These are phyloP conservation scores for Agonopterix alstromeriana DNA, from an alignment of 2,888 invertebrate genomes.

Conservation along the genomic window DNA sequence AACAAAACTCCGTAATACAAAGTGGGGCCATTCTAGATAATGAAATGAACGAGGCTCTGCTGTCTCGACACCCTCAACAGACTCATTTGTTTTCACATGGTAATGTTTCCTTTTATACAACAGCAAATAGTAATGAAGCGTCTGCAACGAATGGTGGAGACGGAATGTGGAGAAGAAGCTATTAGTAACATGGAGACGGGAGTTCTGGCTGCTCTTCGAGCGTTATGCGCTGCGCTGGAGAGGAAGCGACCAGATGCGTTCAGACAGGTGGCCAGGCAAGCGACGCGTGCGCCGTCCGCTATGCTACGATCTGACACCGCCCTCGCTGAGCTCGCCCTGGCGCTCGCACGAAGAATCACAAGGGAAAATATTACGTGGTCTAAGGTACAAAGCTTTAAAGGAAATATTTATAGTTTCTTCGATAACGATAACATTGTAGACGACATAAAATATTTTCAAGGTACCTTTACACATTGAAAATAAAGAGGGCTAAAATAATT, in stretches of 20 bases:
- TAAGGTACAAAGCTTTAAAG: conserved; percentile 66
- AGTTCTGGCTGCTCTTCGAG: conserved; percentile 56
- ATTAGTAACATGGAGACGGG: conserved; percentile 64
- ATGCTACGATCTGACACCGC: conserved; percentile 78
- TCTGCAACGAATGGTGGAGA: conserved; percentile 66
- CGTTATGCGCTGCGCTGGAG: conserved; percentile 83
- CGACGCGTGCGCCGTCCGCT: conserved; percentile 77
- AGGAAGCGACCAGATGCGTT: conserved; percentile 86
- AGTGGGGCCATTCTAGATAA: no score
- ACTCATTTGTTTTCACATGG: no score
- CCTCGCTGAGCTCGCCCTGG: conserved; percentile 78
- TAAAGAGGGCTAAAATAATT: no score
- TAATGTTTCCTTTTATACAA: not conserved
- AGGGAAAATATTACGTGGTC: conserved; percentile 87
- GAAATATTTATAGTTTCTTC: no score
- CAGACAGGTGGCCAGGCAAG: conserved; percentile 83
- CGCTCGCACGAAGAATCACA: conserved; percentile 83
- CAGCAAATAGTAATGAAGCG: conserved; percentile 68
- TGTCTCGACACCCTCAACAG: no score
- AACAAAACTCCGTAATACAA: no score
- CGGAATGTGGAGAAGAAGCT: conserved; percentile 73
- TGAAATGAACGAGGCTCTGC: no score
- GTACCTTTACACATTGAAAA: no score
- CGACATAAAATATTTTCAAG: no score
- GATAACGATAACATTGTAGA: no score